These are phyloP conservation scores for Palythoa grandiflora DNA, from an alignment of 92 coral and sea anemone species.

Conservation along the genomic window DNA sequence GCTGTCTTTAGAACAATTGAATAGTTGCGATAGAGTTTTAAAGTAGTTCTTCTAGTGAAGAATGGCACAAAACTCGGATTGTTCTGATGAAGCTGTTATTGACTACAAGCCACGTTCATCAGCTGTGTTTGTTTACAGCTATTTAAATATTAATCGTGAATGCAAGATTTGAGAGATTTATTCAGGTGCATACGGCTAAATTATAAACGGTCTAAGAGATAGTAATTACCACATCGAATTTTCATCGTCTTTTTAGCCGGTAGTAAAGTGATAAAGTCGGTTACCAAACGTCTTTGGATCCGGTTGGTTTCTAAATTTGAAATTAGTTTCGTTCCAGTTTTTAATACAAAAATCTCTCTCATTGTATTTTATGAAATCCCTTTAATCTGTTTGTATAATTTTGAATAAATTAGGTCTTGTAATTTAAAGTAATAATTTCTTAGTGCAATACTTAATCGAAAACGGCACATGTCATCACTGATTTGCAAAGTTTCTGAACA, in stretches of 20 bases:
- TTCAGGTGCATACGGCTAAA: not conserved
- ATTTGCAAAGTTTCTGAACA: no score
- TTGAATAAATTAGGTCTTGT: not conserved
- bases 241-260: not conserved
- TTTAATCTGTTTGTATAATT: not conserved
- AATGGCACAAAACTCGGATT: not conserved
- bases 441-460: not conserved
- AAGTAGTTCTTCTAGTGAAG: not conserved
- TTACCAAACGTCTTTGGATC: not conserved
- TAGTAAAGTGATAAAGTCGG: no score
- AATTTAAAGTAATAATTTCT: not conserved
- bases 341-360: not conserved
- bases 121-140: not conserved
- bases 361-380: not conserved
- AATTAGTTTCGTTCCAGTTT: not conserved
- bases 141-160: not conserved
- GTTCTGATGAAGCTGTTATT: not conserved
- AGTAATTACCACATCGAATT: not conserved
- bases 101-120: not conserved
- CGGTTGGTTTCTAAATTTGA: not conserved
- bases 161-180: not conserved
- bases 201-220: no score
- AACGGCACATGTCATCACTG: no score
- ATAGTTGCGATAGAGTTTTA: not conserved
- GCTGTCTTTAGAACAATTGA: not conserved